Conservation (phyloP, 2,888 invertebrate genomes). For the Myathropa florea region DNA sequence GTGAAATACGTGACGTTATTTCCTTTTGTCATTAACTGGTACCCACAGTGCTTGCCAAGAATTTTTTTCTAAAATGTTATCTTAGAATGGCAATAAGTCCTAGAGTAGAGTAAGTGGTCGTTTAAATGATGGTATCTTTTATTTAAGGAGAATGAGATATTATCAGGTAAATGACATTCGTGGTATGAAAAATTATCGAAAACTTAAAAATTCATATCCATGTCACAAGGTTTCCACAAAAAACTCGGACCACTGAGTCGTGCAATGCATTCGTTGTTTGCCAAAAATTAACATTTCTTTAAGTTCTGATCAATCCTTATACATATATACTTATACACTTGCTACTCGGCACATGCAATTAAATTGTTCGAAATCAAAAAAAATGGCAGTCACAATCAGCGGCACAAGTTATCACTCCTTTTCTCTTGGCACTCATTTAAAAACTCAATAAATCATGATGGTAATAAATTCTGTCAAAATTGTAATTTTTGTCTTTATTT, state of each 20-base stretch:
- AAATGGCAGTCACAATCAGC: background rate
- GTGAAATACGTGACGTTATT: conserved; percentile 61
- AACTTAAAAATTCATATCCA: background rate
- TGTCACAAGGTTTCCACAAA: too few relatives aligned
- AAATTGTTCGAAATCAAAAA: background rate
- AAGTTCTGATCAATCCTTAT: too few relatives aligned
- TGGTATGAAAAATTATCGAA: background rate
- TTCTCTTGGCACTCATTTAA: background rate
- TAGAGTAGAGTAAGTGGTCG: background rate
- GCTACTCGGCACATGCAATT: too few relatives aligned
- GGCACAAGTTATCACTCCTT: background rate
- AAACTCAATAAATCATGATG: background rate
- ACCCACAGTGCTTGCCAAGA: conserved; percentile 3
- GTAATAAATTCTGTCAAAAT: background rate
- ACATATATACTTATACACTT: too few relatives aligned
- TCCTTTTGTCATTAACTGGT: conserved; percentile 29
- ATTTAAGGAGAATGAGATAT: background rate
- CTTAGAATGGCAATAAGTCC: background rate
- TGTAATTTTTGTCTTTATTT: background rate
- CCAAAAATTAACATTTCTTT: too few relatives aligned
- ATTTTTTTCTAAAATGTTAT: background rate
- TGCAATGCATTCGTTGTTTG: too few relatives aligned
- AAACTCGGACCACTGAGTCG: too few relatives aligned
- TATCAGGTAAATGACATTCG: background rate
- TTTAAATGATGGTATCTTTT: background rate